Percentiles rank a stretch among this genome's conserved stretches.
These are phyloP conservation scores for Drosophila micromelanica DNA, from an alignment of 1,140 invertebrate species.

Conservation along the genomic window DNA sequence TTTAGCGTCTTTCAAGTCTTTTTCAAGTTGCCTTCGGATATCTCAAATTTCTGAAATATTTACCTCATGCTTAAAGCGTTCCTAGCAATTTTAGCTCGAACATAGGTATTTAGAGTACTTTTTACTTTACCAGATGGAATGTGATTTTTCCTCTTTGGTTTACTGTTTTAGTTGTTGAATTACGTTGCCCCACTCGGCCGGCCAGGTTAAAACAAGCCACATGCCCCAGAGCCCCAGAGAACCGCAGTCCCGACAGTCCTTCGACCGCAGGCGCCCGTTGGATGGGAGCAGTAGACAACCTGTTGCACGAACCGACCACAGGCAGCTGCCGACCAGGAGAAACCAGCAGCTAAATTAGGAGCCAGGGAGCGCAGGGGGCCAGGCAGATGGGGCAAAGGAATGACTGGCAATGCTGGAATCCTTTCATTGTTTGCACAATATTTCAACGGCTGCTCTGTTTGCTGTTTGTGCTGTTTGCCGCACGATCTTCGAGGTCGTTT, in stretches of 20 bases:
- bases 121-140: not conserved
- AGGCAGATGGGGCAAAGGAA: not conserved
- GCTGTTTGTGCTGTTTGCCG: slow-evolving; percentile 1
- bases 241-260: not conserved
- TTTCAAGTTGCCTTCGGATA: slow-evolving; percentile 4
- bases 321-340: not conserved
- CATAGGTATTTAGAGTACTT: not conserved
- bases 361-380: not conserved
- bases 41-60: slow-evolving; percentile 14
- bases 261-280: not conserved
- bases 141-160: not conserved
- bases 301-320: slow-evolving; percentile 25
- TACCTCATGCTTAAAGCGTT: not conserved
- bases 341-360: not conserved
- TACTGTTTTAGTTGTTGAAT: slow-evolving; percentile 2
- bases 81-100: not conserved
- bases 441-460: slow-evolving; percentile 16
- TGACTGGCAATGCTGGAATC: slow-evolving; percentile 25
- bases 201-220: not conserved
- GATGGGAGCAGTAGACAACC: slow-evolving; percentile 7
- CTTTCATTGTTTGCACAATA: slow-evolving; percentile 36
- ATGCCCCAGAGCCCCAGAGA: not conserved
- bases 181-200: not conserved
- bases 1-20: no score
- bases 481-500: slow-evolving; percentile 1